Evolutionary conservation across 1,140 invertebrate species (phyloP), one percentile per base, ranked within the genome.

Genomic region (Ptiloglossa arizonensis): DNA sequence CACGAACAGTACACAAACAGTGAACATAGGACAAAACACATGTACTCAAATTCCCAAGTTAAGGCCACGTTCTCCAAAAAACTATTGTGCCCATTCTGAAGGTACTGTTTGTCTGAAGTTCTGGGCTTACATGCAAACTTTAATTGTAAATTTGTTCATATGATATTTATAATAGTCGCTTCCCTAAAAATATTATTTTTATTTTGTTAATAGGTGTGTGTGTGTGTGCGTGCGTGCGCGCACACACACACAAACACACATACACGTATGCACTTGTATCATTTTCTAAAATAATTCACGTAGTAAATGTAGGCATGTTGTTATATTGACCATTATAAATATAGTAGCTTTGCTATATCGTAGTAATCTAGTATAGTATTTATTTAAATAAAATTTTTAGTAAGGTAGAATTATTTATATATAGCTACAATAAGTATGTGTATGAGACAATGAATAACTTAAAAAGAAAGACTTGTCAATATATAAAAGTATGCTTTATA

Each of bases 1-100:
- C 48, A 87, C 86, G 60, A 89, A 87, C 84, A 91, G 82, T 87
- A 81, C 89, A 86, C 90, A 91, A 86, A 79, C 88, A 82, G 82
- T 90, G 85, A 89, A 88, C 73, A 82, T 85, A 54, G 80, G 82
- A 76, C 89, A 89, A 76, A 88, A 87, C 86, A 89, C 87, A 87
- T 89, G 87, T 85, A 88, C 86, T 70, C 89, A 90, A 82, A 85
- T 90, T 77, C 82, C 88, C 79, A 92, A 90, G 83, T 81, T 88
- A 88, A 89, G 89, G 79, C 87, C 90, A 87, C 87, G 89, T 80
- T 91, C 88, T 81, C 90, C 88, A 82, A 91, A 92, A 91, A 87
- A 83, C 64, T 88, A 79, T 88, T 87, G 86, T 78, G 77, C 86
- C 86, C 90, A 90, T 79, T 78, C 87, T 73, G 90, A 92, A 93